Conservation (phyloP, 1,140 invertebrate species). For the Muscidifurax raptorellus region DNA sequence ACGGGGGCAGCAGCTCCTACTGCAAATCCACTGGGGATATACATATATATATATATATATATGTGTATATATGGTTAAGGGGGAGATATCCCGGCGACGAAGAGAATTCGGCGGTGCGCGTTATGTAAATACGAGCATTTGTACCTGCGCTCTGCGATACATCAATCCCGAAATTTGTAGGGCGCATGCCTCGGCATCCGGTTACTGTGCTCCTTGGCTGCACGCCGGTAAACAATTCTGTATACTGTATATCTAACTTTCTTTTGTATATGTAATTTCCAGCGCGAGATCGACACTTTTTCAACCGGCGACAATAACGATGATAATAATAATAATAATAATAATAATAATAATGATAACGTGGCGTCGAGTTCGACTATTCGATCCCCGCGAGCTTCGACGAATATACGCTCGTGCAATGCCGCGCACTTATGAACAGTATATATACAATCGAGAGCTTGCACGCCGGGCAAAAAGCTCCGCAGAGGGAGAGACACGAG, state of each 20-base stretch:
- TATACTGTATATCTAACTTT: conserved; percentile 19
- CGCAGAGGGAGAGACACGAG: background rate
- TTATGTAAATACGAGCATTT: conserved; percentile 65
- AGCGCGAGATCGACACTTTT: background rate
- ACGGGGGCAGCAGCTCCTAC: background rate
- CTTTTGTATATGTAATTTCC: background rate
- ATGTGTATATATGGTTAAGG: background rate
- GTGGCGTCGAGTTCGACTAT: no score
- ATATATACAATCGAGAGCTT: no score
- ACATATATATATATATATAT: background rate
- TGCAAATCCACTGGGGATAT: background rate
- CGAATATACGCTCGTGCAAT: no score
- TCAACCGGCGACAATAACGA: no score
- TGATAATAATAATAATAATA: no score
- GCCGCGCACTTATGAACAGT: no score
- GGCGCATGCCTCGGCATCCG: conserved; percentile 73
- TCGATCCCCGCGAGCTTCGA: conserved; percentile 44
- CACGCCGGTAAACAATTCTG: background rate
- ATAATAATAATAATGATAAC: no score
- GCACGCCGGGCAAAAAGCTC: background rate
- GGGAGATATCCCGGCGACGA: background rate
- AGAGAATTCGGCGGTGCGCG: background rate
- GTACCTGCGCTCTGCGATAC: conserved; percentile 75
- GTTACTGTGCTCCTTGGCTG: conserved; percentile 24
- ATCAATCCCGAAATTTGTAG: conserved; percentile 72